Conservation (phyloP, 2,113 vertebrate genomes). For the Pseudorhombus dupliciocellatus region DNA sequence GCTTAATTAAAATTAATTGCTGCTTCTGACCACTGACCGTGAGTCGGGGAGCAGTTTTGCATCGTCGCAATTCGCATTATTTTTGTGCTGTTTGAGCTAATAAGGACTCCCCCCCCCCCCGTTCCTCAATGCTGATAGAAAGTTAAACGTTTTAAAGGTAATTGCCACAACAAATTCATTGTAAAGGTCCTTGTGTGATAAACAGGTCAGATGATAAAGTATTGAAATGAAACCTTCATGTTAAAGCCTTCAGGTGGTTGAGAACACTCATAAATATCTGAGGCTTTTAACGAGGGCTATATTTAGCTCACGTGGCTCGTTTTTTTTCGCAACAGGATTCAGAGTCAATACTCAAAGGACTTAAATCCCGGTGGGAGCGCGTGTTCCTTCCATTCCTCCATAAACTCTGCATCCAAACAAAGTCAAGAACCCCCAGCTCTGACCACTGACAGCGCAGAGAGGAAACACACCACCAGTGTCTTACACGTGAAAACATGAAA, state of each 20-base stretch:
- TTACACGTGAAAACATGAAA: conserved; percentile 1
- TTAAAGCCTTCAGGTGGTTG: too few relatives aligned
- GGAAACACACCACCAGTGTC: background rate
- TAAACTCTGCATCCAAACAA: conserved; percentile 64
- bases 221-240: too few relatives aligned
- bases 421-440: conserved; percentile 42
- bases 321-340: background rate
- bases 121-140: background rate
- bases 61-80: conserved; percentile 8
- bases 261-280: too few relatives aligned
- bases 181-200: too few relatives aligned
- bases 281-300: background rate
- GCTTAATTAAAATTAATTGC: conserved; percentile 63
- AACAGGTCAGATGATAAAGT: too few relatives aligned
- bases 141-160: too few relatives aligned
- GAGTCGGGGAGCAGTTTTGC: conserved; percentile 25
- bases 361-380: conserved; percentile 14
- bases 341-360: conserved; percentile 26
- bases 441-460: background rate
- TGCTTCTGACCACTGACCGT: conserved; percentile 34
- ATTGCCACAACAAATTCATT: background rate
- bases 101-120: background rate
- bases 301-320: conserved; percentile 41
- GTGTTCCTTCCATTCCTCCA: conserved; percentile 40
- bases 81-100: background rate